Base-by-base conservation (phyloP, 2,797 vertebrate genomes). In the Platalea minor region DNA sequence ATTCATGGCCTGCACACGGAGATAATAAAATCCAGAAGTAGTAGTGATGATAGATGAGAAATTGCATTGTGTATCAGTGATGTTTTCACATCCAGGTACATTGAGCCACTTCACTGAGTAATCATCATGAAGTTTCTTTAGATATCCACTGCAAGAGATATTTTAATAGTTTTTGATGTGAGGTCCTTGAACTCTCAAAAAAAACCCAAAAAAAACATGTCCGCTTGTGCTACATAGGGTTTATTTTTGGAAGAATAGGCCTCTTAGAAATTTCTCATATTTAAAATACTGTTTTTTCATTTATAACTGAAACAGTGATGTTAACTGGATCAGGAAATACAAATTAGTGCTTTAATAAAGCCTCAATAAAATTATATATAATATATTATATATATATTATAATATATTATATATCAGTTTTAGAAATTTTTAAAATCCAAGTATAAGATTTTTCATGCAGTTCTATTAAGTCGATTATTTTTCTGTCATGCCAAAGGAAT, bases 1-100 rank as follows among this genome's bases (percentile, higher is more conserved):
- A 24, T 14, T 9, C n/a, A 93, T 48, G 29, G 98, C 96, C 57
- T 81, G 95, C 43, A 98, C 97, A 0, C 96, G 93, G 3, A 98
- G 31, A 4, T 89, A 94, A 70, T 95, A 96, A 43, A 53, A 59
- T 5, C 82, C 95, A 2, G 3, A 45, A 73, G 1, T 4, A 39
- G 1, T 0, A 46, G 10, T 24, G 67, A 76, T 7, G 31, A 60
- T 4, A 70, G 79, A 85, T 39, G 97, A 86, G 39, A 98, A 88
- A 70, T 89, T 61, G 91, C 98, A 98, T 1, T n/a, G 31, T 3
- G 77, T 88, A 14, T 45, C 45, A 48, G 2, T 51, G 88, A 97
- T 74, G n/a, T 92, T 86, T 78, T 92, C 67, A 79, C 98, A 98
- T 4, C 39, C 10, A 1, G 80, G 50, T 41, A 98, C 85, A 12